Conservation (phyloP, 2,888 invertebrate genomes). For the Meteorus colon region DNA sequence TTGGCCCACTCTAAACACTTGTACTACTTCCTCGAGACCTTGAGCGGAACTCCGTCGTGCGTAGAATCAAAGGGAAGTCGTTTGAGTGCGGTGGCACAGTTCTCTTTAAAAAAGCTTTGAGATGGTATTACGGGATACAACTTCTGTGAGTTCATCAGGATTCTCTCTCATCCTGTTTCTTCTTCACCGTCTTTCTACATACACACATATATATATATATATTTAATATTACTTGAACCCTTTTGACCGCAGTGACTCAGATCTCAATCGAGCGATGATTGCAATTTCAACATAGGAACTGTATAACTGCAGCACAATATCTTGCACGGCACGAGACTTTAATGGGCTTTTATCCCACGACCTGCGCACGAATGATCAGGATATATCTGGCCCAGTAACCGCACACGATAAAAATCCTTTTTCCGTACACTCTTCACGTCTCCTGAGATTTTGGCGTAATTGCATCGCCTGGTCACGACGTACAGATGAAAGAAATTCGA, state of each 20-base stretch:
- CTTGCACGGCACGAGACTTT: conserved; percentile 13
- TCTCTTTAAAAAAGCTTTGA: conserved; percentile 8
- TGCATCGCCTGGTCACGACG: conserved; percentile 26
- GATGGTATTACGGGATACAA: not conserved
- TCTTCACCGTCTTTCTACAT: not conserved
- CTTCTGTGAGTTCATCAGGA: not conserved
- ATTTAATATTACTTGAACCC: conserved; percentile 3
- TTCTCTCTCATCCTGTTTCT: conserved; percentile 1
- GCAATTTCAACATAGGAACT: conserved; percentile 28
- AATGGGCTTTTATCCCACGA: conserved; percentile 20
- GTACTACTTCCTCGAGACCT: conserved; percentile 24
- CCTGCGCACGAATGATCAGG: conserved; percentile 36
- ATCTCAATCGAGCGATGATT: conserved; percentile 37
- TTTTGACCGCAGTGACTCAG: conserved; percentile 11
- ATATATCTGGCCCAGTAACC: conserved; percentile 13
- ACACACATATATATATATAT: not conserved
- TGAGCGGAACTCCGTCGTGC: conserved; percentile 2
- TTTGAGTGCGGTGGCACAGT: not conserved
- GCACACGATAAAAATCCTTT: conserved; percentile 25
- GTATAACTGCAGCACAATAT: conserved; percentile 8
- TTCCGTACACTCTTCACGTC: conserved; percentile 34
- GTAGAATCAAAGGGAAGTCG: conserved; percentile 2
- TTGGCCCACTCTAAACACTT: conserved; percentile 20
- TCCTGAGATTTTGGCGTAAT: conserved; percentile 36
- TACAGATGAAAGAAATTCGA: conserved; percentile 21